phyloP scores from a whole-genome alignment of 2,888 invertebrate species.

The Gastracanthus pulcherrimus region DNA sequence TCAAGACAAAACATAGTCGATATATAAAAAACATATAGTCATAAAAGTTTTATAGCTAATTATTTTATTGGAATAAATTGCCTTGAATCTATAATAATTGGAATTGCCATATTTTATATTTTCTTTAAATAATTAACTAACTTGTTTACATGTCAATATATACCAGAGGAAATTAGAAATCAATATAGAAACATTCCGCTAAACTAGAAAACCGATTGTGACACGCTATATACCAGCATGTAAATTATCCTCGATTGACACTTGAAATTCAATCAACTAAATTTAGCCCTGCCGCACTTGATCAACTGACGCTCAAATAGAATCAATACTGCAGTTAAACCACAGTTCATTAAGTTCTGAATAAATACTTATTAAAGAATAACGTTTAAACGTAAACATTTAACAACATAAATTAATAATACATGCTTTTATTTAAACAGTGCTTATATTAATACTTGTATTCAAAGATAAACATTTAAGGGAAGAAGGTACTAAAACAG shows the following conservation, averaged over 20 bases:
- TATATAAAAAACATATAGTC: no score
- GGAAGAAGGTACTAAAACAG: no score
- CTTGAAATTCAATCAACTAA: slow-evolving; percentile 33
- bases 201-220: slow-evolving; percentile 11
- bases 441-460: no score
- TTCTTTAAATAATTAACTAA: neutral
- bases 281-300: slow-evolving; percentile 3
- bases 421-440: no score
- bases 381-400: no score
- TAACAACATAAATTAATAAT: no score
- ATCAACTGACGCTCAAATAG: neutral
- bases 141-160: neutral
- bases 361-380: neutral
- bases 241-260: slow-evolving; percentile 30
- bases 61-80: neutral
- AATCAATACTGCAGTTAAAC: neutral
- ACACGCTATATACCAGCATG: neutral
- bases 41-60: neutral
- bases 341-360: neutral
- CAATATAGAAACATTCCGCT: neutral
- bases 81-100: neutral
- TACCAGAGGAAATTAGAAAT: neutral
- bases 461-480: no score
- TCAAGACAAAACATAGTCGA: no score
- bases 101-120: neutral